Evolutionary conservation across 2,888 invertebrate species (phyloP), one percentile per base, ranked within the genome.

Genomic region (Micoletzkya japonica): DNA sequence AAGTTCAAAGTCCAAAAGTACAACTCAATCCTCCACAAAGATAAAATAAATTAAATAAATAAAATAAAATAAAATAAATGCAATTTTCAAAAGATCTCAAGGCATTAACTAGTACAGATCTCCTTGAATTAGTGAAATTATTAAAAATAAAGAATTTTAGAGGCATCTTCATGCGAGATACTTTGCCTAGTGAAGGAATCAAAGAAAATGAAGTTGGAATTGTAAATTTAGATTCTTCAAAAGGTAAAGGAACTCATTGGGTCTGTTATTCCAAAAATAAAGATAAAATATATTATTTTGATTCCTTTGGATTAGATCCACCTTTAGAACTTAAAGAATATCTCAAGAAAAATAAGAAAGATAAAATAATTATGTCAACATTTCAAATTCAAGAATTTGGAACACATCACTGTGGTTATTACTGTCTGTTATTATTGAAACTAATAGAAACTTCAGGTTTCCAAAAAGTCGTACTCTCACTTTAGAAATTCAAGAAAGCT

Each of bases 401-500:
- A 30, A 52, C 32, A 24, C 63, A 63, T 63, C 63, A 63, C 50
- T 63, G 63, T 50, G 63, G 63, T 37, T 63, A 63, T 63, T 63
- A 63, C 52, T 63, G 63, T 37, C 24, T 63, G n/a, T n/a, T 63
- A 20, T 20, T 63, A 4, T 24, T 63, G 2, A 63, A 63, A 30
- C 6, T 63, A 7, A 50, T 63, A 49, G 59, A 69, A 57, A 37
- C 30, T 20, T 30, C 37, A 44, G 69, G 36, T 44, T 69, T 54
- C 37, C 58, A 59, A 56, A 10, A 59, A 54, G 17, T 30, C 28
- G 32, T 72, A 56, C 39, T 73, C 30, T 70, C 72, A 60, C 56
- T 68, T 57, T 66, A 71, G 61, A 50, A 71, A 73, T 32, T 66
- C 71, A 7, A 73, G 44, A 66, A 71, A 73, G 71, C 71, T 73